Conservation (phyloP, 2,113 vertebrate species). For the Miniopterus natalensis region DNA sequence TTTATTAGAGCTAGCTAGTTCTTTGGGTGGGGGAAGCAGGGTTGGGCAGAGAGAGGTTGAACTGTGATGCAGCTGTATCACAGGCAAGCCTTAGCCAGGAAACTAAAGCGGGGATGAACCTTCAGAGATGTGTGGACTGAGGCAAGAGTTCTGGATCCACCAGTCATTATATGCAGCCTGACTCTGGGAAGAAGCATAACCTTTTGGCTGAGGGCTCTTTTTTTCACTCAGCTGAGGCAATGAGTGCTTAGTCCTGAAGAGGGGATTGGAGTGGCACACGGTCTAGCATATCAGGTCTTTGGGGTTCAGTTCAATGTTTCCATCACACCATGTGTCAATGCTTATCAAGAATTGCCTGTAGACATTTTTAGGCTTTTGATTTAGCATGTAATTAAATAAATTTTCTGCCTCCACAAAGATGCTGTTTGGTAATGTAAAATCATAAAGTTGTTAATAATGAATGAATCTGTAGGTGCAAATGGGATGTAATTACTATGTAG, state of each 20-base stretch:
- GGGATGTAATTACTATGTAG: slow-evolving; percentile 50
- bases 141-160: neutral
- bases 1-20: slow-evolving; percentile 75
- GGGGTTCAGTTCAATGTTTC: slow-evolving; percentile 1
- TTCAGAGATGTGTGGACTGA: neutral
- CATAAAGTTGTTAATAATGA: slow-evolving; percentile 75
- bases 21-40: slow-evolving; percentile 33
- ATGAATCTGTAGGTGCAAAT: slow-evolving; percentile 66
- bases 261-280: neutral
- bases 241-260: neutral
- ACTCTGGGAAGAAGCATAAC: neutral
- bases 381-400: slow-evolving; percentile 61
- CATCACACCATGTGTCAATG: neutral
- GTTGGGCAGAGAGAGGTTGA: slow-evolving; percentile 26
- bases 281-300: neutral
- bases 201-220: neutral
- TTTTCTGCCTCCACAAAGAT: slow-evolving; percentile 59
- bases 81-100: neutral
- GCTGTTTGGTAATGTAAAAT: slow-evolving; percentile 70
- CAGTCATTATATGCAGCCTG: neutral
- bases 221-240: neutral
- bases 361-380: slow-evolving; percentile 57
- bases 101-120: neutral
- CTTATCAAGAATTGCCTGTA: slow-evolving; percentile 18
- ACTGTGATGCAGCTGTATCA: neutral